Conservation (phyloP, 2,113 vertebrate genomes). For the Mirza zaza region DNA sequence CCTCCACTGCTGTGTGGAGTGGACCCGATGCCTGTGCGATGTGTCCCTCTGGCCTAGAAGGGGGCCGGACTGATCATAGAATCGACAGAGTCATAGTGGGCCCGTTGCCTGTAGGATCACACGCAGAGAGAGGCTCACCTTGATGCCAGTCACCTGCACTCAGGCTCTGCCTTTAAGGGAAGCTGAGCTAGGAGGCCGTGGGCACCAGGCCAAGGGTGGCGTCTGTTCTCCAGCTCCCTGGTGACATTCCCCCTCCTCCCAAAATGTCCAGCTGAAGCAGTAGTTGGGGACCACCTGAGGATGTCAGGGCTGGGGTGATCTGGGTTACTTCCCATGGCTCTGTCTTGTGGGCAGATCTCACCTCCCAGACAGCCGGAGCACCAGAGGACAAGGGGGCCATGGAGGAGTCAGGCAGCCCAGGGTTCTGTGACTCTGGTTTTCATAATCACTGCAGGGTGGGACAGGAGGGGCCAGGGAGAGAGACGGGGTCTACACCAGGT, state of each 20-base stretch:
- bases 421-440: not conserved
- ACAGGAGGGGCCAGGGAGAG: not conserved
- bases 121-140: not conserved
- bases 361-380: accelerated
- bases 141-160: not conserved
- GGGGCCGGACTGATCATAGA: not conserved
- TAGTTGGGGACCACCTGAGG: not conserved
- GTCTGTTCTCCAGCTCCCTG: not conserved
- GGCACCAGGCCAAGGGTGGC: not conserved
- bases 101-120: too few relatives aligned
- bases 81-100: not conserved
- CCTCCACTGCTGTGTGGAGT: not conserved
- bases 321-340: not conserved
- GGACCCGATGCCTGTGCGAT: not conserved
- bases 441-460: not conserved
- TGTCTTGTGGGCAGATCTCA: not conserved
- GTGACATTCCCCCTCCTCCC: too few relatives aligned
- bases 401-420: not conserved
- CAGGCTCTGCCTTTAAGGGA: not conserved
- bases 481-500: not conserved
- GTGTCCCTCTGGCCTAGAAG: not conserved
- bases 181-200: not conserved
- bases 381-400: not conserved
- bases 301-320: not conserved
- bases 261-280: not conserved